Evolutionary conservation across 2,113 vertebrate species (phyloP), one percentile per base, ranked within the genome.

Genomic region (Penelope pileata): DNA sequence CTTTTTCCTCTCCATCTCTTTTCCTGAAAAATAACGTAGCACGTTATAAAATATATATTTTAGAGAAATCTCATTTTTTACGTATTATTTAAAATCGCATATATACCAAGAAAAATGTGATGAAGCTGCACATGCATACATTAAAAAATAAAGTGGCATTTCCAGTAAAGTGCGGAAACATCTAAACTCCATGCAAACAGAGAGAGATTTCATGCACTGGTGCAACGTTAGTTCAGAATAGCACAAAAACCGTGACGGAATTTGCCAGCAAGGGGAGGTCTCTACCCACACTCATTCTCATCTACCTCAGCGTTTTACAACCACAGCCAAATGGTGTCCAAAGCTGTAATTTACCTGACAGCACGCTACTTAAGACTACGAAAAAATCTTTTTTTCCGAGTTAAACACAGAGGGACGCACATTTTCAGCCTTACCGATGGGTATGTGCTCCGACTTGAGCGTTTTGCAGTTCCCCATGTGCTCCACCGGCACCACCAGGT

Each of bases 391-490:
- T 64, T 48, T 27, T 27, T 54, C 63, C 2, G 9, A 7, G 22
- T 21, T 24, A 9, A 42, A n/a, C n/a, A 12, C 50, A 12, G 36
- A 17, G 8, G 32, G 34, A 23, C 14, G 3, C 16, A 13, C 2
- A 6, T 15, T 7, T 4, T 2, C 34, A 87, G 68, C 70, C 97
- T 98, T 97, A 99, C 99, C 98, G 59, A 99, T 34, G 38, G 98
- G 97, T 58, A 99, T 56, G 6, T 99, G 98, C 10, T 98, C 98
- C 70, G 97, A 96, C 83, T 94, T 97, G 50, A 99, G 98, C 0
- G 98, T 98, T 96, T 98, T 99, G 91, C 99, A 99, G 96, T 98
- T 99, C 34, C 98, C 98, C 72, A 99, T 95, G 93, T 99, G 99
- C 89, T 98, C 98, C 78, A 97, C 99, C 22, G 99, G 99, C 77